Evolutionary conservation across 2,888 invertebrate genomes (phyloP), one percentile per base, ranked within the genome.

Genomic region (Tolmerus cingulatus): DNA sequence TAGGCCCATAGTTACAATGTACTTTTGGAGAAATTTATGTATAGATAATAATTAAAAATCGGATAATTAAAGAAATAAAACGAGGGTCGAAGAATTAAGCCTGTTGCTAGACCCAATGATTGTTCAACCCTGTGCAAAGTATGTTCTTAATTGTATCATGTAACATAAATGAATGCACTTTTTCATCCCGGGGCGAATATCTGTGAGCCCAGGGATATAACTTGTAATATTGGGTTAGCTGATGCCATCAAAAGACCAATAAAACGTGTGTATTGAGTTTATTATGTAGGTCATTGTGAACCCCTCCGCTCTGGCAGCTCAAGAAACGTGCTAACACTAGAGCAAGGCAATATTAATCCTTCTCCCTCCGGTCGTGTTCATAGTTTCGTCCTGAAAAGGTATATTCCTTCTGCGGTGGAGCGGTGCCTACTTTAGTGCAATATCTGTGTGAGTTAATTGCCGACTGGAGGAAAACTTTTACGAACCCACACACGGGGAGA

Each of bases 221-320:
- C 51, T n/a, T n/a, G 51, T 51, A 51, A 51, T 51, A 51, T 51
- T 51, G 51, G 51, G 51, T 51, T 51, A 51, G n/a, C 51, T 51
- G 5, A 51, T 51, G 51, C 51, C 51, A 51, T 51, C 51, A 51
- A 51, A 51, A 51, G 51, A n/a, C n/a, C n/a, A 51, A 51, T 51
- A 51, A 51, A 77, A 77, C 34, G 77, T 34, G 34, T 77, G 19
- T 77, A 34, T 77, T 77, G 77, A 34, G 77, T 40, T 34, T 77
- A 77, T 77, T 77, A 77, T 77, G 19, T 77, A 77, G 77, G 77
- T 77, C 77, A 77, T 77, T 77, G 77, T 77, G 14, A 77, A n/a
- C 37, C 77, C 77, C 77, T 34, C 37, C 77, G 19, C 37, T 12
- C n/a, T 51, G 34, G 37, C 34, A 77, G 37, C 40, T 34, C 19